phyloP scores from a whole-genome alignment of 2,888 invertebrate genomes.

The Tromatobia lineatoria region DNA sequence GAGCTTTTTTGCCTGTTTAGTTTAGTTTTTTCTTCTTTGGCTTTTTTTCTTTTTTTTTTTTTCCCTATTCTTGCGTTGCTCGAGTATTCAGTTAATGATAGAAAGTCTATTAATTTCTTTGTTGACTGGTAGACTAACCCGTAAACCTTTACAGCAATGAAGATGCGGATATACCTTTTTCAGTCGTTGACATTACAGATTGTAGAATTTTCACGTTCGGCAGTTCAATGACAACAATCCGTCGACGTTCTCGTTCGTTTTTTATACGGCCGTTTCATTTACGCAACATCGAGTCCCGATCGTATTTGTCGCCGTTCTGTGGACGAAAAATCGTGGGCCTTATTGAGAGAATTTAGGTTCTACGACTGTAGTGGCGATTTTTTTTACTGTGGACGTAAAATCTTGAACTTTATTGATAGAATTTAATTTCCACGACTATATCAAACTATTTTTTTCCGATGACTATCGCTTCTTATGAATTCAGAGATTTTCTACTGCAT shows the following conservation, averaged over 20 bases:
- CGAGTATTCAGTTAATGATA: slow-evolving; percentile 29
- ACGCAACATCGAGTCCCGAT: slow-evolving; percentile 68
- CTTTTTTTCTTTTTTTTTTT: background rate
- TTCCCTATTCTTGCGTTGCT: slow-evolving; percentile 17
- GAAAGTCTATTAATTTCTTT: slow-evolving; percentile 50
- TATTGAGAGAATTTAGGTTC: background rate
- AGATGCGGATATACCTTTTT: slow-evolving; percentile 60
- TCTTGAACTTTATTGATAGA: too few species aligned
- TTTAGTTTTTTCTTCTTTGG: slow-evolving; percentile 14
- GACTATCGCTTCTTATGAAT: background rate
- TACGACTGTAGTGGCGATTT: too few species aligned
- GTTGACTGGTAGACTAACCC: slow-evolving; percentile 46
- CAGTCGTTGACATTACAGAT: slow-evolving; percentile 65
- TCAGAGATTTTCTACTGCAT: background rate
- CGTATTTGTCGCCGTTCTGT: slow-evolving; percentile 66
- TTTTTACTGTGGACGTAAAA: too few species aligned
- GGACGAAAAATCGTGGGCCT: background rate
- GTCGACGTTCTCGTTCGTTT: slow-evolving; percentile 48
- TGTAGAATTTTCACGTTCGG: slow-evolving; percentile 68
- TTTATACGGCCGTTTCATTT: slow-evolving; percentile 59
- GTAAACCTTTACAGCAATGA: slow-evolving; percentile 54
- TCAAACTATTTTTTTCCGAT: too few species aligned
- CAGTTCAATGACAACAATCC: slow-evolving; percentile 68
- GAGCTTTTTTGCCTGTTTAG: slow-evolving; percentile 2
- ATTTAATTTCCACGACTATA: too few species aligned